Evolutionary conservation across 2,797 vertebrate genomes (phyloP), one percentile per base, ranked within the genome.

Genomic region (Pithecia hirsuta): DNA sequence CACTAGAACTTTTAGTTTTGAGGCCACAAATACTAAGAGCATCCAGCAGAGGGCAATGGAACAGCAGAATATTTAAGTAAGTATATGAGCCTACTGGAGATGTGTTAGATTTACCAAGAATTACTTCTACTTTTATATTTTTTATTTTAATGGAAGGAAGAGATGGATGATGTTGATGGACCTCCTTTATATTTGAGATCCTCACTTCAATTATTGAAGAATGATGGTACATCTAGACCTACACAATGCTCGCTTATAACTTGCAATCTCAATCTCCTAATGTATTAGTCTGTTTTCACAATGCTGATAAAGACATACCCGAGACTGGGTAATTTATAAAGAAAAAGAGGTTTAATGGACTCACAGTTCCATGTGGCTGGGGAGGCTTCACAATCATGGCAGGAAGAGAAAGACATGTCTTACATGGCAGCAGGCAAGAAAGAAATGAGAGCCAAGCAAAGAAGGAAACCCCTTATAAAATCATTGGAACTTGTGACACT

Each of bases 11-110:
- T 85, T 50, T 92, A 28, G 10, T 72, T 87, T 93, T 81, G 59
- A 64, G 15, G 15, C 28, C 10, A 48, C 26, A 89, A 28, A 64
- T 64, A 50, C 46, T 81, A 41, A 13, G 7, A 28, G 7, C 7
- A 36, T 78, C 91, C 97, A 96, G 91, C 78, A 97, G 97, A 94
- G 97, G 97, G 96, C 97, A 93, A 94, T 93, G 15, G 85, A 97
- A 46, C 11, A 90, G n/a, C 87, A 86, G 22, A 90, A 78, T 24
- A 74, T 74, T 50, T 50, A 82, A 80, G 48, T 80, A 33, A 87
- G 57, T 76, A 46, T n/a, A 28, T 19, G 26, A 15, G 28, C 36
- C 11, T n/a, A 1, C 24, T 74, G 61, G 19, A 61, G 78, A 33
- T 22, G 5, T 9, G 14, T 12, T 39, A 20, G 6, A n/a, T 74